Evolutionary conservation across 1,140 invertebrate species (phyloP).

Genomic region (Hesperophylax magnus): DNA sequence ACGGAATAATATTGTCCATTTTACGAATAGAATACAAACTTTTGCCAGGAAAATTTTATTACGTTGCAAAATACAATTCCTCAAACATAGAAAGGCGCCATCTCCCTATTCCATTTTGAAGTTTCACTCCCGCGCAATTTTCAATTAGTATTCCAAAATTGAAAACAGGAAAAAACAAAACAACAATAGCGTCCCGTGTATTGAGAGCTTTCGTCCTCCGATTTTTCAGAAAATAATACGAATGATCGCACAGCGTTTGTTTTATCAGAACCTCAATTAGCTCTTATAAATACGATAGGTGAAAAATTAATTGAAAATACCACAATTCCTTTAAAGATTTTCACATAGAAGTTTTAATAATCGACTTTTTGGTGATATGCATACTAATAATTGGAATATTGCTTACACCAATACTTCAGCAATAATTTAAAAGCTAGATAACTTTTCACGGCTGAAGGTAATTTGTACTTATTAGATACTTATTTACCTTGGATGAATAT

Average conservation of each 20-base stretch:
- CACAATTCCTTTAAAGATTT: background rate
- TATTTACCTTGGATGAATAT: too few species aligned
- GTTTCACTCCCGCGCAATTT: slow-evolving; percentile 22
- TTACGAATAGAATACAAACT: slow-evolving; percentile 4
- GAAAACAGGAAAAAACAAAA: slow-evolving; percentile 24
- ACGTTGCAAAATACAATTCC: background rate
- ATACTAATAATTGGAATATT: too few species aligned
- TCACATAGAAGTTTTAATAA: background rate
- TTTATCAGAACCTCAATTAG: slow-evolving; percentile 3
- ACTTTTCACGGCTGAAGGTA: too few species aligned
- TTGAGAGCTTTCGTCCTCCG: background rate
- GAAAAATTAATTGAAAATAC: background rate
- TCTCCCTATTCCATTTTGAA: background rate
- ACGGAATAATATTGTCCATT: background rate
- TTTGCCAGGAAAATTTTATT: slow-evolving; percentile 9
- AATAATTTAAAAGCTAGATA: too few species aligned
- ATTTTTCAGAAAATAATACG: slow-evolving; percentile 5
- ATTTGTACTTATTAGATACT: too few species aligned
- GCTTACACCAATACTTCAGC: too few species aligned
- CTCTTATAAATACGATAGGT: slow-evolving; percentile 11
- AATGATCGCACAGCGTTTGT: slow-evolving; percentile 27
- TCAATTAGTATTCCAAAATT: slow-evolving; percentile 35
- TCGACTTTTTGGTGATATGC: background rate
- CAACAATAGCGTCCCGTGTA: slow-evolving; percentile 6
- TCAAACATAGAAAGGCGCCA: background rate